Conservation (phyloP, 2,113 vertebrate genomes). For the Hydropotes inermis region DNA sequence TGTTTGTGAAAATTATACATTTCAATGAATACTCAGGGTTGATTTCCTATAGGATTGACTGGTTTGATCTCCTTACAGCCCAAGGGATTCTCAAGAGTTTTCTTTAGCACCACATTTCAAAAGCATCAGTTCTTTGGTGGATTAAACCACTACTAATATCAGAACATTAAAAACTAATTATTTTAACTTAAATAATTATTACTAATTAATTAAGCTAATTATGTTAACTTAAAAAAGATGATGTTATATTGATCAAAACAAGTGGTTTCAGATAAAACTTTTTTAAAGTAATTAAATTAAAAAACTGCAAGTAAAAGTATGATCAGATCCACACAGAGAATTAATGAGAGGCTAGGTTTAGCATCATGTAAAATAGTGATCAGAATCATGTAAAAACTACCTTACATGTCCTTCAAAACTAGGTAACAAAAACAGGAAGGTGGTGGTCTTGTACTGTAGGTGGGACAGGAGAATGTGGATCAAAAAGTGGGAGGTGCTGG, state of each 20-base stretch:
- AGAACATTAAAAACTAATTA: background rate
- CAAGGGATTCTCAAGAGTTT: background rate
- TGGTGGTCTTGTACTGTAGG: background rate
- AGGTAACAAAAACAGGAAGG: background rate
- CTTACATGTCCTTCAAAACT: background rate
- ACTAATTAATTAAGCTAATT: background rate
- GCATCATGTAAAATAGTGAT: background rate
- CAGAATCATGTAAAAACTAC: background rate
- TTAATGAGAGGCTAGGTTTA: background rate
- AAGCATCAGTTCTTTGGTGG: background rate
- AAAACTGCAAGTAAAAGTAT: background rate
- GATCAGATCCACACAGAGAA: no score
- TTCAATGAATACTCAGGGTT: background rate
- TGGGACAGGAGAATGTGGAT: background rate
- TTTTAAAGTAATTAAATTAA: background rate
- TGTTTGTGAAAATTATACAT: background rate
- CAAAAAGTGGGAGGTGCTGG: background rate
- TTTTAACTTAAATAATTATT: background rate
- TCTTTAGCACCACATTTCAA: background rate
- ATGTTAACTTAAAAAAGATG: background rate
- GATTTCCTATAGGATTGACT: background rate
- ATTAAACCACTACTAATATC: background rate
- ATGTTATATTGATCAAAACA: background rate
- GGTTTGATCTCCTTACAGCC: background rate
- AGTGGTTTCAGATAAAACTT: background rate